Evolutionary conservation across 2,113 vertebrate genomes (phyloP).

Genomic region (Otus sunia): DNA sequence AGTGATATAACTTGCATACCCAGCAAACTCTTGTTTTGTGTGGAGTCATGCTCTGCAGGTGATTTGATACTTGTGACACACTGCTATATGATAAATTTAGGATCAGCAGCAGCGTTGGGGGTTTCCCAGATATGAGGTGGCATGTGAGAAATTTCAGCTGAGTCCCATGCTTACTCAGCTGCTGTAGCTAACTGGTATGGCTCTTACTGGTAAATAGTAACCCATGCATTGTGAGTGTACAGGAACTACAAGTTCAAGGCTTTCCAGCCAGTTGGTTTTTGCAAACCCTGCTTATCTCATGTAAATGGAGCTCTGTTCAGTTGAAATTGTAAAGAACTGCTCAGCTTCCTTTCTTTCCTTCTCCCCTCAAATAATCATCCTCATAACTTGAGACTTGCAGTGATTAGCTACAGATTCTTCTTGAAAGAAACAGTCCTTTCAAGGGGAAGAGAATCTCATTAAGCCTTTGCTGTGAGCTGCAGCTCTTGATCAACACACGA

Average conservation of each 20-base stretch:
- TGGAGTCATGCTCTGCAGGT: neutral
- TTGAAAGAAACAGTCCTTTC: constrained; percentile 24
- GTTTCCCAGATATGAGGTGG: neutral
- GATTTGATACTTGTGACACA: neutral
- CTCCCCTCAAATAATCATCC: neutral
- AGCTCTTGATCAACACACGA: constrained; percentile 31
- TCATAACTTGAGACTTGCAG: neutral
- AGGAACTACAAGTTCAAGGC: neutral
- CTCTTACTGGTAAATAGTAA: neutral
- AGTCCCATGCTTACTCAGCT: neutral
- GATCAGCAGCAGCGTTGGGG: neutral
- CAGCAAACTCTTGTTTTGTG: neutral
- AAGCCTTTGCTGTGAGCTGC: constrained; percentile 52
- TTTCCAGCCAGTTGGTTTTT: neutral
- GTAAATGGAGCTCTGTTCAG: neutral
- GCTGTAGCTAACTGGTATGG: neutral
- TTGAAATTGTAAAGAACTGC: neutral
- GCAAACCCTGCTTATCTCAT: neutral
- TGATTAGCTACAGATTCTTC: constrained; percentile 45
- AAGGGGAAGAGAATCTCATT: constrained; percentile 50
- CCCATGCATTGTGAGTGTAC: neutral
- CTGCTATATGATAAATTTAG: neutral
- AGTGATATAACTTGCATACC: neutral
- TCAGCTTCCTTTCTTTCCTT: neutral
- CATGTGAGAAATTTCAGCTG: neutral